These are phyloP conservation scores for Copidosoma floridanum DNA, from an alignment of 1,140 invertebrate genomes.

Conservation along the genomic window DNA sequence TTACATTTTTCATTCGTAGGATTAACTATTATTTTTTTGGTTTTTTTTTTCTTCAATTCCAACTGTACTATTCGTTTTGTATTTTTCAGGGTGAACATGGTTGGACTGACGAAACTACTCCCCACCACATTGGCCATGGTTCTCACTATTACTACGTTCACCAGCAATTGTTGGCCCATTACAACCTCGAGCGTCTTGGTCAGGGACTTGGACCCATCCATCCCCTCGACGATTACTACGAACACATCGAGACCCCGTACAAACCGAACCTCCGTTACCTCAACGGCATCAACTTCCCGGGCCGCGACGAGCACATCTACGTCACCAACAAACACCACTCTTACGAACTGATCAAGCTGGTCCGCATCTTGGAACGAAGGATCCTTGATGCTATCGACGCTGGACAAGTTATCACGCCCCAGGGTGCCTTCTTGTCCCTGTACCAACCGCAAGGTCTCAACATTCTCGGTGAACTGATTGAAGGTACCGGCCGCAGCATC, in stretches of 20 bases:
- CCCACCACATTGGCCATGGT: conserved; percentile 45
- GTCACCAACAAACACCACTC: conserved; percentile 55
- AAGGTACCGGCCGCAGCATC: conserved; percentile 49
- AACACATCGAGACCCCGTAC: conserved; percentile 60
- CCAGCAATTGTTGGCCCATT: conserved; percentile 56
- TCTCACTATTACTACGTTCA: conserved; percentile 56
- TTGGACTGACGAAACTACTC: no score
- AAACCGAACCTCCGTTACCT: conserved; percentile 62
- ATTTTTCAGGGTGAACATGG: no score
- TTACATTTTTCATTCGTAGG: background rate
- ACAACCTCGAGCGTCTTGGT: conserved; percentile 55
- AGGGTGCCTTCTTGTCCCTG: conserved; percentile 45
- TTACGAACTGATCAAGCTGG: conserved; percentile 48
- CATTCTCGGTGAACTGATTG: conserved; percentile 56
- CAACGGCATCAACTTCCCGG: conserved; percentile 65
- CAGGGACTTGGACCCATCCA: conserved; percentile 48
- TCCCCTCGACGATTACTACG: conserved; percentile 44
- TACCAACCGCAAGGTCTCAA: conserved; percentile 53
- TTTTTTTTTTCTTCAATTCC: conserved; percentile 33
- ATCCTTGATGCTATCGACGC: conserved; percentile 65
- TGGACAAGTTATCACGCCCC: conserved; percentile 60
- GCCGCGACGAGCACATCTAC: conserved; percentile 59
- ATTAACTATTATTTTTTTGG: background rate
- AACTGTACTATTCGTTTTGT: background rate
- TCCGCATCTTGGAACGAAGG: conserved; percentile 60